These are phyloP conservation scores for Pterostichus madidus DNA, from an alignment of 2,888 invertebrate species.

Conservation along the genomic window DNA sequence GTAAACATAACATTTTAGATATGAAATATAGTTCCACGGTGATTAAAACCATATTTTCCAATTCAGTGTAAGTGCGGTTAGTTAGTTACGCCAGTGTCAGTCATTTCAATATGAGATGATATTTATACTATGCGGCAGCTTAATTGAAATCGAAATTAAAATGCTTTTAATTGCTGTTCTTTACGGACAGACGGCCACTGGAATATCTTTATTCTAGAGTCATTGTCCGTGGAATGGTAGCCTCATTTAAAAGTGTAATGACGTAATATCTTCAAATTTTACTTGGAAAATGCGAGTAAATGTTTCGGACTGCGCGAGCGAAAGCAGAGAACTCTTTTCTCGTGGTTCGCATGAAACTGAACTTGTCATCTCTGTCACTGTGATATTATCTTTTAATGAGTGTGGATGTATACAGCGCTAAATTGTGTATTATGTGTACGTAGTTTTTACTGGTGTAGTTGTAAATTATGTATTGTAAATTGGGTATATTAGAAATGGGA, in stretches of 20 bases:
- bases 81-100: conserved; percentile 32
- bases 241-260: conserved; percentile 36
- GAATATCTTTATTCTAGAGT: conserved; percentile 46
- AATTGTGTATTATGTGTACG: too few species aligned
- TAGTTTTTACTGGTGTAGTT: too few species aligned
- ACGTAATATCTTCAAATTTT: conserved; percentile 46
- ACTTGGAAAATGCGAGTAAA: conserved; percentile 29
- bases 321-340: not conserved
- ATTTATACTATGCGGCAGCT: conserved; percentile 32
- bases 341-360: not conserved
- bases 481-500: too few species aligned
- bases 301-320: not conserved
- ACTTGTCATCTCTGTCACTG: conserved; percentile 1
- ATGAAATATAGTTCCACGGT: not conserved
- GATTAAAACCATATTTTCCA: conserved; percentile 8
- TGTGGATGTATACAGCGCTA: not conserved
- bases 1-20: too few species aligned
- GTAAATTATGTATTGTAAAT: too few species aligned
- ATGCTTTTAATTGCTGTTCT: conserved; percentile 50
- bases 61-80: not conserved
- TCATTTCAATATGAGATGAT: conserved; percentile 33
- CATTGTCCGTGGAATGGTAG: conserved; percentile 47
- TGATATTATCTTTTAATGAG: conserved; percentile 42
- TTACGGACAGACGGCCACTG: conserved; percentile 31
- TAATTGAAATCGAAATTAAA: conserved; percentile 54